Percentiles rank a stretch among this genome's conserved stretches.
Evolutionary conservation across 2,113 vertebrate genomes (phyloP).

Genomic region (Melanerpes aurifrons): DNA sequence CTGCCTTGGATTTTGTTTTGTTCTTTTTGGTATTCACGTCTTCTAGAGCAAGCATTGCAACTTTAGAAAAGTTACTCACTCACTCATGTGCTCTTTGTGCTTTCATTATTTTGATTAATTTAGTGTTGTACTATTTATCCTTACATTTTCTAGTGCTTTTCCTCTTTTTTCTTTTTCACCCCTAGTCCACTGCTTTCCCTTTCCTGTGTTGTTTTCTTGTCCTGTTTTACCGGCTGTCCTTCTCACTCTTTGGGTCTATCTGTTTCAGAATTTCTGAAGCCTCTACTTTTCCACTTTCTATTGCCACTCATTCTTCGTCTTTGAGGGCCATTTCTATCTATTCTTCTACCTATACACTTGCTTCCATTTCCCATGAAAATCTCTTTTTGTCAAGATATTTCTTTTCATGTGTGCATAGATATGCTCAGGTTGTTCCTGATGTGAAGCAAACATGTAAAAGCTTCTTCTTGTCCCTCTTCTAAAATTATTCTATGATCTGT

Average conservation of each 20-base stretch:
- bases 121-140: not conserved
- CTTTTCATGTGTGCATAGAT: not conserved
- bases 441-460: not conserved
- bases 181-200: not conserved
- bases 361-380: not conserved
- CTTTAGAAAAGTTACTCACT: slow-evolving; percentile 13
- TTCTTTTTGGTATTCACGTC: not conserved
- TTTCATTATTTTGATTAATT: not conserved
- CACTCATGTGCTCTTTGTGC: not conserved
- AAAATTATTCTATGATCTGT: not conserved
- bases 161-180: not conserved
- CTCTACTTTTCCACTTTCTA: not conserved
- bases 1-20: not conserved
- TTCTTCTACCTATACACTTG: not conserved
- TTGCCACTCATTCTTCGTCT: not conserved
- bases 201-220: not conserved
- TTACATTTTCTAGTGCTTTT: not conserved
- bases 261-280: not conserved
- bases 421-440: not conserved
- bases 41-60: not conserved
- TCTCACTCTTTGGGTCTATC: not conserved
- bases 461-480: not conserved
- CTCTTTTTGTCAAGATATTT: not conserved
- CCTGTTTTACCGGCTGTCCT: not conserved
- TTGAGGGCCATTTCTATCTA: not conserved